Evolutionary conservation across 2,888 invertebrate genomes (phyloP), one percentile per base, ranked within the genome.

Genomic region (Coenonympha arcania): DNA sequence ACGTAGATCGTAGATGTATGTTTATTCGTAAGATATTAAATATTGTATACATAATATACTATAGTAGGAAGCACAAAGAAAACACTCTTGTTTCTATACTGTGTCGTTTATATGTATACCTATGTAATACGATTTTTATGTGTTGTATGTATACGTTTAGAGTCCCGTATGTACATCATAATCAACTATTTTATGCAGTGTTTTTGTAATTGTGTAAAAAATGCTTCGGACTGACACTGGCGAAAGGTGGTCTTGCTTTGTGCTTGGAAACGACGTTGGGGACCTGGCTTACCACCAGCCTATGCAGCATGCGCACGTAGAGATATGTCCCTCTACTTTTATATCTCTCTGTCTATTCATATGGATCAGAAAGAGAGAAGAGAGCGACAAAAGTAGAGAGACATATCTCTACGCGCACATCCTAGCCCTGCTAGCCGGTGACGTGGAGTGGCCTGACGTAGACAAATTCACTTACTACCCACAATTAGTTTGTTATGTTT

Each of bases 31-130:
- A 47, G 47, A 55, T 58, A 55, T 51, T 31, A 49, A 43, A 42
- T 58, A 54, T n/a, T n/a, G n/a, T 56, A 42, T 43, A 39, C 48
- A 4, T 57, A 53, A 56, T 60, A 59, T 36, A 6, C n/a, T n/a
- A 6, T 41, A 36, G 65, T 73, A 72, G 66, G 63, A 71, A 68
- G 83, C 83, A 84, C 83, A 83, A 82, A 82, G 69, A 73, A 67
- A 71, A 54, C 33, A 50, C 47, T 73, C 68, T n/a, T 63, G 70
- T 76, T 76, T 71, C 71, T 74, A 69, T 71, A 69, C 68, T 55
- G 73, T 74, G 71, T 68, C 67, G 72, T 74, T 71, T 73, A 74
- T 52, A 56, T 53, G 56, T 54, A 52, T 33, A 33, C 33, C 33
- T 33, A 31, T 64, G 66, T 42, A 69, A 65, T 63, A 60, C 63